Conservation (phyloP, 2,797 vertebrate species). For the Eulemur albifrons region DNA sequence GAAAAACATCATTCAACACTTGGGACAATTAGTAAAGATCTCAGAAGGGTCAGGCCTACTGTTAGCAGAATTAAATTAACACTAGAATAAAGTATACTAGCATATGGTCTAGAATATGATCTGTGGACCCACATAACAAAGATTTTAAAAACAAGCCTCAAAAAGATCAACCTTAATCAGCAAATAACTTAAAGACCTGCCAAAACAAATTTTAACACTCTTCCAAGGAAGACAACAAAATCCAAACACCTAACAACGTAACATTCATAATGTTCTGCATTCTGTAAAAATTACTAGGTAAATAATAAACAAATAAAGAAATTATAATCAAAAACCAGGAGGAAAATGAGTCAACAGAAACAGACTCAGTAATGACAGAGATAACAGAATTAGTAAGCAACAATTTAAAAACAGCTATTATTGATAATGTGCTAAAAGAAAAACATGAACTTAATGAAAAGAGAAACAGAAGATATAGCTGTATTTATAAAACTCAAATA, state of each 20-base stretch:
- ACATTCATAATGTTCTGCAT: not conserved
- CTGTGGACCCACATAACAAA: not conserved
- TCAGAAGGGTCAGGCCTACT: not conserved
- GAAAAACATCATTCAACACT: not conserved
- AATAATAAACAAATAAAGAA: not conserved
- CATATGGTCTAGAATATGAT: not conserved
- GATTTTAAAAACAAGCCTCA: not conserved
- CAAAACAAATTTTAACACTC: not conserved
- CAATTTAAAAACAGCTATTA: not conserved
- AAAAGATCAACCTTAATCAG: not conserved
- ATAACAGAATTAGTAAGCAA: slow-evolving; percentile 11
- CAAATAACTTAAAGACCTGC: not conserved
- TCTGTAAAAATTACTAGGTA: not conserved
- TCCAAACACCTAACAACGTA: not conserved
- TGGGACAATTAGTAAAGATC: not conserved
- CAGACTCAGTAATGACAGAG: not conserved
- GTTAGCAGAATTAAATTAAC: not conserved
- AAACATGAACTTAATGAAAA: not conserved
- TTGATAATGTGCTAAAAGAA: not conserved
- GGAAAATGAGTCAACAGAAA: slow-evolving; percentile 21
- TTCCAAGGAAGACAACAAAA: slow-evolving; percentile 22
- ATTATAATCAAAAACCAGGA: not conserved
- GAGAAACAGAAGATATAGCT: not conserved
- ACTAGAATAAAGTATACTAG: not conserved
- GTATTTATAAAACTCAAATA: not conserved